A percentile compares a stretch with the other conserved stretches of the same genome.
These are phyloP conservation scores for Ethmia dodecea DNA, from an alignment of 2,888 invertebrate species.

Conservation along the genomic window DNA sequence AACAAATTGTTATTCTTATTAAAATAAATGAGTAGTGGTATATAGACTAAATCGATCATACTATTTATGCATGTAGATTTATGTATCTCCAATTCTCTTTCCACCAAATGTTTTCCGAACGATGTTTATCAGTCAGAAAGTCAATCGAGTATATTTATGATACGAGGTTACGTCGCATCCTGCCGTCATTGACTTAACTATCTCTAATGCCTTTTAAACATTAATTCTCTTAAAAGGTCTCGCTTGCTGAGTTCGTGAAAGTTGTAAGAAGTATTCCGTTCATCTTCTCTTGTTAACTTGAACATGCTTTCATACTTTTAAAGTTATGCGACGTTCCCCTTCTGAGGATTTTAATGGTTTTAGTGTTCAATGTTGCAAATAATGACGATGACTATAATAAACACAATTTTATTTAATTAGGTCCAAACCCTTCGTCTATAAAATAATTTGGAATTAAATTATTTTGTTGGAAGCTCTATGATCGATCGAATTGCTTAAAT, in stretches of 20 bases:
- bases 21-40: constrained; percentile 2
- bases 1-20: constrained; percentile 18
- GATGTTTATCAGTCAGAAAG: constrained; percentile 40
- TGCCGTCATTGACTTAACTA: constrained; percentile 43
- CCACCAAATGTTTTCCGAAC: constrained; percentile 23
- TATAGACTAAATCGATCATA: too few relatives aligned
- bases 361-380: too few relatives aligned
- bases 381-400: too few relatives aligned
- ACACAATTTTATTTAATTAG: too few relatives aligned
- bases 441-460: too few relatives aligned
- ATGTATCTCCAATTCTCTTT: constrained; percentile 7
- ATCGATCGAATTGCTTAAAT: too few relatives aligned
- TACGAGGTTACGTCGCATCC: constrained; percentile 30
- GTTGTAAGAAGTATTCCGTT: constrained; percentile 1
- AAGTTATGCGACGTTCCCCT: too few relatives aligned
- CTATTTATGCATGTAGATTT: constrained; percentile 7
- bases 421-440: too few relatives aligned
- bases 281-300: constrained; percentile 6
- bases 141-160: constrained; percentile 42
- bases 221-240: constrained; percentile 48
- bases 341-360: too few relatives aligned
- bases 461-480: too few relatives aligned
- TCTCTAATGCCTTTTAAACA: constrained; percentile 25
- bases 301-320: too few relatives aligned
- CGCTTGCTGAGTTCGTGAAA: constrained; percentile 19